Percentiles rank a stretch among this genome's conserved stretches.
Conservation (phyloP, 2,888 invertebrate genomes). For the Caenorhabditis plicata region DNA sequence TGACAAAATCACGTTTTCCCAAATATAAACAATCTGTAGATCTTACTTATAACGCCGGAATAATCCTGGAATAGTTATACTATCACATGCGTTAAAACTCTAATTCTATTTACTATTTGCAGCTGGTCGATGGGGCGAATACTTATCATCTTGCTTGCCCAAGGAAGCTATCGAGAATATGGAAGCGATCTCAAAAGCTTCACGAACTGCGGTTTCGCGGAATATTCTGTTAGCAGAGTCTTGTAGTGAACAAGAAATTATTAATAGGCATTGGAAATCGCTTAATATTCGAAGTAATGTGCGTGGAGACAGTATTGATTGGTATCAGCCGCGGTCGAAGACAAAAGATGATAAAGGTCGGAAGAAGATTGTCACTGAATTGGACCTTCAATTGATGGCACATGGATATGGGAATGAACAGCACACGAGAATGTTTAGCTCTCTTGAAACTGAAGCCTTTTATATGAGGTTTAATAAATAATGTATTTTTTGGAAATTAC, state of each 20-base stretch:
- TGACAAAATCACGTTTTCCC: too few species aligned
- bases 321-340: not conserved
- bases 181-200: not conserved
- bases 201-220: not conserved
- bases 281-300: not conserved
- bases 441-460: not conserved
- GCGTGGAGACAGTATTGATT: not conserved
- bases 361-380: not conserved
- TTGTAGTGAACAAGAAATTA: not conserved
- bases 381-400: not conserved
- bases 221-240: not conserved
- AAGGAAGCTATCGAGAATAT: not conserved
- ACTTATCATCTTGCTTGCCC: not conserved
- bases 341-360: not conserved
- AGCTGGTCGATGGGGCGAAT: not conserved
- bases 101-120: too few species aligned
- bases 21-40: too few species aligned
- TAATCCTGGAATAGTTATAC: too few species aligned
- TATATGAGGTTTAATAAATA: too few species aligned
- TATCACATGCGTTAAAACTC: too few species aligned
- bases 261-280: not conserved
- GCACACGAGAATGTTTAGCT: not conserved
- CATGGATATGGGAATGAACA: constrained; percentile 5
- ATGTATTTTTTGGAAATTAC: too few species aligned
- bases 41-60: too few species aligned